A percentile compares a stretch with the other conserved stretches of the same genome.
Evolutionary conservation across 2,113 vertebrate genomes (phyloP).

Genomic region (Vidua chalybeata): DNA sequence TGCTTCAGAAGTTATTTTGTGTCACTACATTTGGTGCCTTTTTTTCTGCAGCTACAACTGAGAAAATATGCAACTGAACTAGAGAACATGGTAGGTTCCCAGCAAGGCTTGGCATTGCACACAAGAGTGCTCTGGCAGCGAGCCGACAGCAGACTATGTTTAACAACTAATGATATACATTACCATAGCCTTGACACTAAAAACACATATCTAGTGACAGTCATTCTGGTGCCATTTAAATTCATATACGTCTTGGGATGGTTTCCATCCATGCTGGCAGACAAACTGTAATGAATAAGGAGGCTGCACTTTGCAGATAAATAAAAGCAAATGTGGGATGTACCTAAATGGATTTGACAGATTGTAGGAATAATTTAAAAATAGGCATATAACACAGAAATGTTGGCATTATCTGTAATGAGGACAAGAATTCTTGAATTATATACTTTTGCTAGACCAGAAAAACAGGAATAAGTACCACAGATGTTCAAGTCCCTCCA

Average conservation of each 20-base stretch:
- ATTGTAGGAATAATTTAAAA: slow-evolving; percentile 35
- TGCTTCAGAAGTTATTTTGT: background rate
- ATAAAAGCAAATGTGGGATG: slow-evolving; percentile 59
- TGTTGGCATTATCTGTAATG: background rate
- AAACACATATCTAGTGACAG: slow-evolving; percentile 66
- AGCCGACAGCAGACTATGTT: slow-evolving; percentile 66
- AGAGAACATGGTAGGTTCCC: slow-evolving; percentile 21
- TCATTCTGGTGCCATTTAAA: slow-evolving; percentile 64
- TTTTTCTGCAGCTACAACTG: slow-evolving; percentile 30
- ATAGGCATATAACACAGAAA: slow-evolving; percentile 11
- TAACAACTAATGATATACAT: slow-evolving; percentile 71
- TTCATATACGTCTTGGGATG: slow-evolving; percentile 44
- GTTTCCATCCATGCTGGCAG: slow-evolving; percentile 65
- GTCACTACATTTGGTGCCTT: slow-evolving; percentile 9
- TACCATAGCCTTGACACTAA: slow-evolving; percentile 64
- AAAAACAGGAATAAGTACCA: background rate
- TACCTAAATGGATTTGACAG: slow-evolving; percentile 45
- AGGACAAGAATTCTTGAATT: slow-evolving; percentile 19
- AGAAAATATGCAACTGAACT: slow-evolving; percentile 36
- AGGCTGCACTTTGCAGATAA: slow-evolving; percentile 49
- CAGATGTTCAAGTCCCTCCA: background rate
- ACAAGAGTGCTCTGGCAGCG: background rate
- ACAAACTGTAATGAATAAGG: slow-evolving; percentile 49
- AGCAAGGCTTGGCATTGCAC: slow-evolving; percentile 50
- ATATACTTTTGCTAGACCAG: background rate